Evolutionary conservation across 2,888 invertebrate genomes (phyloP).

Genomic region (Sinhomidia bicolor): DNA sequence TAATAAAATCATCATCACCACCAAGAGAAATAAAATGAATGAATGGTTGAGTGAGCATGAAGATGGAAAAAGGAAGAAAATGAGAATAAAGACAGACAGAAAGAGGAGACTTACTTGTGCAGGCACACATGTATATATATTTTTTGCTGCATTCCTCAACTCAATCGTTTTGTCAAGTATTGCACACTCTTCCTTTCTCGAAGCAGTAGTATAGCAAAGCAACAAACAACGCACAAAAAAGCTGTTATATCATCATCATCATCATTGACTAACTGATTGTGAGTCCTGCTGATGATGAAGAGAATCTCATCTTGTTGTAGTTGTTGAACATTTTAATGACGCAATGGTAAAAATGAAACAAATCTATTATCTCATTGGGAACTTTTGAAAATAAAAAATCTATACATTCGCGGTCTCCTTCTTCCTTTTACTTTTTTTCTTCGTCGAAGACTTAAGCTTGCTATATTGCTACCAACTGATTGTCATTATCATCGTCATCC

Average conservation of each 20-base stretch:
- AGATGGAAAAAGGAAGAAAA: conserved; percentile 1
- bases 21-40: conserved; percentile 34
- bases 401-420: neutral
- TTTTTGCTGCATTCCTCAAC: neutral
- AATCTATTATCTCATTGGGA: conserved; percentile 11
- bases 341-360: conserved; percentile 40
- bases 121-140: neutral
- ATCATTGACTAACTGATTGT: conserved; percentile 32
- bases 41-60: conserved; percentile 31
- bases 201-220: no score
- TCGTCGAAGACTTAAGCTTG: no score
- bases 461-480: no score
- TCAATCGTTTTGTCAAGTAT: neutral
- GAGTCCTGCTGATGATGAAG: conserved; percentile 1
- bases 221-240: conserved; percentile 8
- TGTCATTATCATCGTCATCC: neutral
- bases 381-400: no score
- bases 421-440: neutral
- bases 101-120: neutral
- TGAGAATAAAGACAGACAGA: neutral
- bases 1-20: conserved; percentile 37
- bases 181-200: conserved; percentile 33
- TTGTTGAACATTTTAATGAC: conserved; percentile 26
- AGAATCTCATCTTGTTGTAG: conserved; percentile 3
- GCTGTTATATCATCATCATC: neutral